These are phyloP conservation scores for Steatocranus sp. DNA, from an alignment of 2,797 vertebrate genomes.

Conservation along the genomic window DNA sequence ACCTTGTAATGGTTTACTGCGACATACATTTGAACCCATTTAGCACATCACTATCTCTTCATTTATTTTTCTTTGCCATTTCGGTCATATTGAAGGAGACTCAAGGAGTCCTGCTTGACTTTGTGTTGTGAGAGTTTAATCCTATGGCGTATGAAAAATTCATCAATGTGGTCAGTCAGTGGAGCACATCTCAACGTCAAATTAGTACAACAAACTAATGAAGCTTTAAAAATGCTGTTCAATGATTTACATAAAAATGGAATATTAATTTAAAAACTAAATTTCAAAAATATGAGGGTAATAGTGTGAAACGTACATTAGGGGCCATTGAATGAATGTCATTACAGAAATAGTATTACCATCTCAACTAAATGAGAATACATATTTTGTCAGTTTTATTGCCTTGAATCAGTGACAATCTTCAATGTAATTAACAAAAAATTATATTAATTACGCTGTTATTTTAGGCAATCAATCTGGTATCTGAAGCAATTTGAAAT, in stretches of 20 bases:
- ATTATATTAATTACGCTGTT: constrained; percentile 6
- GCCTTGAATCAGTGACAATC: constrained; percentile 19
- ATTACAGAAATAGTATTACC: constrained; percentile 55
- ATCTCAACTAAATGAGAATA: constrained; percentile 37
- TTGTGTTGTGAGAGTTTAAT: constrained; percentile 7
- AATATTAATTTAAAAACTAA: constrained; percentile 54
- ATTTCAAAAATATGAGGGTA: constrained; percentile 56
- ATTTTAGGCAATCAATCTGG: constrained; percentile 17
- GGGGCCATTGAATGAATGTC: constrained; percentile 47
- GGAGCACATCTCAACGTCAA: constrained; percentile 30
- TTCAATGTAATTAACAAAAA: constrained; percentile 27
- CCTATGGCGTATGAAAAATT: neutral
- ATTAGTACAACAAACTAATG: constrained; percentile 56
- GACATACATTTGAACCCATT: constrained; percentile 85
- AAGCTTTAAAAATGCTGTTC: constrained; percentile 57
- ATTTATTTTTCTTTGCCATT: constrained; percentile 62
- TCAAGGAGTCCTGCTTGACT: constrained; percentile 47
- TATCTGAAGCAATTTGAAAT: constrained; percentile 5
- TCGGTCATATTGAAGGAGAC: constrained; percentile 45
- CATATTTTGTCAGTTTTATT: constrained; percentile 27
- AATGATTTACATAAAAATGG: constrained; percentile 57
- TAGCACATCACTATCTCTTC: constrained; percentile 73
- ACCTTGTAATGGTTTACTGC: constrained; percentile 86
- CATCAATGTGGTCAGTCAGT: constrained; percentile 22
- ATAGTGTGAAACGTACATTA: constrained; percentile 60